Evolutionary conservation across 2,797 vertebrate species (phyloP), one percentile per base, ranked within the genome.

Genomic region (Enteromius radiatus): DNA sequence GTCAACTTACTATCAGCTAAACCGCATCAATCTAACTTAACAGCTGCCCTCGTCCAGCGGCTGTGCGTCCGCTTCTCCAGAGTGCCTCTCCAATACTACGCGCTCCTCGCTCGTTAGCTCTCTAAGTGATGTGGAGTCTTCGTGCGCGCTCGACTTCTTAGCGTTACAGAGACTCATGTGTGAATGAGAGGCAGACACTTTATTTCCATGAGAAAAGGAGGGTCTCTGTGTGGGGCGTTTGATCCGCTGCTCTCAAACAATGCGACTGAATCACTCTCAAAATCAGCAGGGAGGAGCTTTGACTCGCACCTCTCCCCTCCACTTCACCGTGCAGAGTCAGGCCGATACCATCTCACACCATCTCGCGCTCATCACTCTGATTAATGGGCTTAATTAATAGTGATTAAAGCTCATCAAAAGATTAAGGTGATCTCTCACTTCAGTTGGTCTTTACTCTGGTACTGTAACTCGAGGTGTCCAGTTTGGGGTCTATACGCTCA

Each of bases 181-280:
- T 85, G 85, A 82, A 84, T 84, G 82, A 83, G 86, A 88, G 88
- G 88, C 89, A 76, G 86, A 84, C 49, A 84, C 84, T 47, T 84
- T 83, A 92, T 93, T 91, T 93, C 88, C 92, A 93, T 92, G 86
- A 92, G 91, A 92, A 93, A 89, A 80, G 71, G 45, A 52, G 59
- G 65, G 36, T 56, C 49, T 61, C 23, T 36, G 81, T 54, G 43
- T 86, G 89, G 88, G 76, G 85, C 76, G 90, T 91, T 92, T 91
- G 90, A 93, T 93, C 90, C 90, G 89, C 87, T 91, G 84, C 88
- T 80, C 90, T 86, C 74, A 76, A 91, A 93, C 93, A 94, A 93
- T 93, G 92, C 91, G 91, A 90, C 92, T 91, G 90, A 92, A 91
- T 90, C 86, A 86, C 76, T 78, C 47, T 80, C 89, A 80, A 86